Evolutionary conservation across 2,113 vertebrate species (phyloP).

Genomic region (Suricata suricatta): DNA sequence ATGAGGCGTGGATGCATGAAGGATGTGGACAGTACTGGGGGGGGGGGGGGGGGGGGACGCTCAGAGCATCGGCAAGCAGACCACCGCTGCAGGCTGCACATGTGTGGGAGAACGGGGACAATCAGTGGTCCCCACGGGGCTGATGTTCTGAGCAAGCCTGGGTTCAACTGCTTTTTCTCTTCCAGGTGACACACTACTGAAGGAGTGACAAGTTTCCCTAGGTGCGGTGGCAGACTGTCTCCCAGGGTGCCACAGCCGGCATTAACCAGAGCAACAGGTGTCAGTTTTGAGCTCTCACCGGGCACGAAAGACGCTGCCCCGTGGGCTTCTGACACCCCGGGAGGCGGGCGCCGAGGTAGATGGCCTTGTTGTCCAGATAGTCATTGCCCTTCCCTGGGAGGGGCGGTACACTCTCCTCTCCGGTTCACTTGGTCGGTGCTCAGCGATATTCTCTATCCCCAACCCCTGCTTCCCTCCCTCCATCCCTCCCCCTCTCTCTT

Average conservation of each 20-base stretch:
- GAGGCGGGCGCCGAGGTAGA: background rate
- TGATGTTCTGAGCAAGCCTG: rapidly evolving
- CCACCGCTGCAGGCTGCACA: rapidly evolving
- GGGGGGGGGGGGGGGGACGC: background rate
- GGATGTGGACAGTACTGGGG: background rate
- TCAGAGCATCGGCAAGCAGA: rapidly evolving
- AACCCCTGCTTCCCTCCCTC: background rate
- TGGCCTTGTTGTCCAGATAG: background rate
- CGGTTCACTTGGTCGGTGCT: background rate
- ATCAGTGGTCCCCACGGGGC: rapidly evolving
- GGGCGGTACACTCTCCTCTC: background rate
- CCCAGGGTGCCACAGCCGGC: rapidly evolving
- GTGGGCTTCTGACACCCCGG: background rate
- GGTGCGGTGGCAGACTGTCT: background rate
- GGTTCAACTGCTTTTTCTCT: background rate
- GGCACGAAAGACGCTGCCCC: background rate
- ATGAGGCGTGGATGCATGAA: background rate
- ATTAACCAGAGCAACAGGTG: background rate
- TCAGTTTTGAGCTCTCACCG: background rate
- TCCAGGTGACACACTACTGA: background rate
- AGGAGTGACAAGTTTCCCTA: rapidly evolving
- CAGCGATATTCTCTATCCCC: too few species aligned
- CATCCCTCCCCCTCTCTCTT: rapidly evolving
- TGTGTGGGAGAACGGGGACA: rapidly evolving
- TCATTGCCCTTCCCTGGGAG: background rate